Evolutionary conservation across 2,888 invertebrate species (phyloP), one percentile per base, ranked within the genome.

Genomic region (Pollenia labialis): DNA sequence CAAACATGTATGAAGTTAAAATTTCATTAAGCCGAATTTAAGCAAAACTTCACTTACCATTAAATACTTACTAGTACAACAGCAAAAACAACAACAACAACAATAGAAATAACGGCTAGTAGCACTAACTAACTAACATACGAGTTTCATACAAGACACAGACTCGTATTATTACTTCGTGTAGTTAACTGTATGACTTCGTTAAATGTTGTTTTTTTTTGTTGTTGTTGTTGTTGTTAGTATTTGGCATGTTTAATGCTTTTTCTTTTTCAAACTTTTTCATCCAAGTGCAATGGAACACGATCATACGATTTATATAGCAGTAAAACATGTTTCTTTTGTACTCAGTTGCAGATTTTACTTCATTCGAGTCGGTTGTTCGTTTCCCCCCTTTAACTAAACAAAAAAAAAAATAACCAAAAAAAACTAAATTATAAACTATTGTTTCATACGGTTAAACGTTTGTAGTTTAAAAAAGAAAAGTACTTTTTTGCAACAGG

Each of bases 261-360:
- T 82, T 68, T 76, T 76, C 52, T 68, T 75, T 62, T 68, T 62
- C 16, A 12, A 42, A 23, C 32, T 64, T 79, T 72, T 80, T 42
- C 54, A 60, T 11, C 62, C 71, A 75, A 75, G 52, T 80, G 75
- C 50, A 81, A 66, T 75, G 71, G 52, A 75, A 75, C 74, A 75
- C 69, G 87, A 85, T 82, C 85, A 46, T 81, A 87, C 88, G 90
- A 91, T 91, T 91, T 93, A 93, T 91, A 92, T 90, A 89, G 91
- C 89, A 88, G 87, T 88, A 89, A 91, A 92, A 91, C 91, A 91
- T 91, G 92, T 92, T 93, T 91, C 89, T 82, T 87, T 89, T 87
- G 89, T 90, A 89, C 89, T 92, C 92, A 92, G 92, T 92, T 92
- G 92, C 90, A 91, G 91, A 91, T 92, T 90, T 83, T 90, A 90